These are phyloP conservation scores for Yponomeuta malinellus DNA, from an alignment of 2,888 invertebrate genomes.

Conservation along the genomic window DNA sequence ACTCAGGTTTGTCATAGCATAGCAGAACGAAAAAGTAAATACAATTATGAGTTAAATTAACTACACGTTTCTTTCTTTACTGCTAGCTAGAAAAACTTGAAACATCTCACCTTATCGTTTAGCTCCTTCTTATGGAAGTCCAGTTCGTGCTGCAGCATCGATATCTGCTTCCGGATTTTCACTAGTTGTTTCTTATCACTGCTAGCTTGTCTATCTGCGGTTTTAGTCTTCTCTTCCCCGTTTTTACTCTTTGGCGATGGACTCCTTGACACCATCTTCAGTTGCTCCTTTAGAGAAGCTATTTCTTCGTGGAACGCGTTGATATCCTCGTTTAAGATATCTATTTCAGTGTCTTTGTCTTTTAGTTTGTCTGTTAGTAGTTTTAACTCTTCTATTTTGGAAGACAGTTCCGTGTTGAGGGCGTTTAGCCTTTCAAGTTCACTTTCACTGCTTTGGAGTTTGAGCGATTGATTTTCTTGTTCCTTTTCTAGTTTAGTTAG, in stretches of 20 bases:
- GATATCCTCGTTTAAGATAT: constrained; percentile 69
- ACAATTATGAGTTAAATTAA: too few relatives aligned
- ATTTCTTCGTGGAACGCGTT: constrained; percentile 70
- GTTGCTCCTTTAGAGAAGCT: constrained; percentile 57
- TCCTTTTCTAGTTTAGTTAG: constrained; percentile 63
- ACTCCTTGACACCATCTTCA: constrained; percentile 65
- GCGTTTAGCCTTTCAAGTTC: constrained; percentile 56
- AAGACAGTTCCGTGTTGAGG: constrained; percentile 52
- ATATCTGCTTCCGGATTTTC: constrained; percentile 65
- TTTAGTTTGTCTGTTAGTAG: constrained; percentile 57
- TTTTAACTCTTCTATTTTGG: constrained; percentile 61
- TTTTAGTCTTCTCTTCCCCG: constrained; percentile 68
- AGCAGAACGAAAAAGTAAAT: too few relatives aligned
- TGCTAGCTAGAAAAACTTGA: too few relatives aligned
- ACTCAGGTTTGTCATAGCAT: too few relatives aligned
- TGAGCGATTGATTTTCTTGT: constrained; percentile 59
- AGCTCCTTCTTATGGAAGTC: constrained; percentile 67
- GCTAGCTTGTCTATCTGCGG: constrained; percentile 62
- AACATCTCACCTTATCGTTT: constrained; percentile 56
- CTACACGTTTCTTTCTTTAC: too few relatives aligned
- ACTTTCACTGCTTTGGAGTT: constrained; percentile 54
- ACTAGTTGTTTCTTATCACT: constrained; percentile 77
- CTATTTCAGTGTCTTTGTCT: constrained; percentile 73
- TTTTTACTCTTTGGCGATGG: constrained; percentile 77
- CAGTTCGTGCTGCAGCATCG: constrained; percentile 59